Percentiles rank a stretch among this genome's conserved stretches.
Evolutionary conservation across 2,888 invertebrate genomes (phyloP).

Genomic region (Tupiocoris notatus): DNA sequence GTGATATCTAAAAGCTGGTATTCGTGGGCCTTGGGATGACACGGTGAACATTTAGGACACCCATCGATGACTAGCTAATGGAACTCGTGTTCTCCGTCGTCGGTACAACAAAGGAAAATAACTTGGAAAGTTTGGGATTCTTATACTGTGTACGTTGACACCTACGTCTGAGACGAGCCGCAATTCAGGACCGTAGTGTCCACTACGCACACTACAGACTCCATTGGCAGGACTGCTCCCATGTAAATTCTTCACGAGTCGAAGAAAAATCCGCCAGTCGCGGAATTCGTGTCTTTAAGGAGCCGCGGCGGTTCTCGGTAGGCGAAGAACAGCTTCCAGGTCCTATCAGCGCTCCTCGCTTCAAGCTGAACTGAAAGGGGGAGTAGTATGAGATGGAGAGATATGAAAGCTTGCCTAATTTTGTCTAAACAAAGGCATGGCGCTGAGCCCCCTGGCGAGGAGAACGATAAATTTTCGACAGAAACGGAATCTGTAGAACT

Average conservation of each 20-base stretch:
- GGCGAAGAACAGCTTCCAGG: neutral
- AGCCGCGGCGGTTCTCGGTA: neutral
- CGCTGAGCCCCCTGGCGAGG: slow-evolving; percentile 12
- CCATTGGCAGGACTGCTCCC: neutral
- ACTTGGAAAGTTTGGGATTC: slow-evolving; percentile 21
- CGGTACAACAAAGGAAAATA: neutral
- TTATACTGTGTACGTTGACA: slow-evolving; percentile 23
- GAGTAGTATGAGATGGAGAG: slow-evolving; percentile 25
- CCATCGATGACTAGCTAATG: neutral
- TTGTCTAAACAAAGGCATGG: slow-evolving; percentile 36
- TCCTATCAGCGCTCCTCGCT: neutral
- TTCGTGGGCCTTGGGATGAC: too few relatives aligned
- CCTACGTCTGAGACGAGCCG: neutral
- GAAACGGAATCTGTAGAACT: slow-evolving; percentile 37
- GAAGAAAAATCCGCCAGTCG: slow-evolving; percentile 12
- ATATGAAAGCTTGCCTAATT: slow-evolving; percentile 29
- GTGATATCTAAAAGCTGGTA: too few relatives aligned
- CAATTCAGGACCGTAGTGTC: neutral
- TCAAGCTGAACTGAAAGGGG: neutral
- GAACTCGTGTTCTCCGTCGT: neutral
- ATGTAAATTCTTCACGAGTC: slow-evolving; percentile 27
- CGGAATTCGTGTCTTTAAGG: neutral
- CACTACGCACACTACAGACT: neutral
- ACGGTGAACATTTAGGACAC: neutral
- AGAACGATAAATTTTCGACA: slow-evolving; percentile 32